Conservation (phyloP, 2,113 vertebrate species). For the Vidua chalybeata region DNA sequence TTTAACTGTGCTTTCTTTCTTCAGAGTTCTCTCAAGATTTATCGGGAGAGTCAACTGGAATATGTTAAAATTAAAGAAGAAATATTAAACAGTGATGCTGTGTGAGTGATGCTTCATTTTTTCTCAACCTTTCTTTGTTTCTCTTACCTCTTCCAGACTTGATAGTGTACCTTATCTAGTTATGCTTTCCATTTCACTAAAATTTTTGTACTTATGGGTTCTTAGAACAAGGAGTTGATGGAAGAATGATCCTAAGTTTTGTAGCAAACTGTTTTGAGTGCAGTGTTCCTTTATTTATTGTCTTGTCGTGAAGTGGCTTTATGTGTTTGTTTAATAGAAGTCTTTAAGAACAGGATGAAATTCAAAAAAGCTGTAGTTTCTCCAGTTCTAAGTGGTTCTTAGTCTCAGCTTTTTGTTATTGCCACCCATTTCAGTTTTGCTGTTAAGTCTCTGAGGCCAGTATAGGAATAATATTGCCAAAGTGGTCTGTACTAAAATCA, state of each 20-base stretch:
- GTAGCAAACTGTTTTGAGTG: not conserved
- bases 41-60: constrained; percentile 77
- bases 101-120: constrained; percentile 73
- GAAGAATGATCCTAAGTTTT: not conserved
- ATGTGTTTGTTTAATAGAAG: not conserved
- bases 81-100: constrained; percentile 74
- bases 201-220: not conserved
- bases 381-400: not conserved
- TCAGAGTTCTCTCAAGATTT: constrained; percentile 85
- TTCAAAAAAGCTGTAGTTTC: not conserved
- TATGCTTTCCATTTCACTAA: not conserved
- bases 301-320: not conserved
- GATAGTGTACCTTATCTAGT: not conserved
- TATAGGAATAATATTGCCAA: not conserved
- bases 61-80: constrained; percentile 81
- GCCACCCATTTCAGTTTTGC: not conserved
- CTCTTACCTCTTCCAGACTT: not conserved
- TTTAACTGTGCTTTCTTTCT: not conserved
- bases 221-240: not conserved
- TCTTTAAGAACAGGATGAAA: not conserved
- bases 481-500: not conserved
- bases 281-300: not conserved
- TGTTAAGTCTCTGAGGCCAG: not conserved
- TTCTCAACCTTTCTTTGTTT: not conserved
- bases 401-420: not conserved